Evolutionary conservation across 2,113 vertebrate species (phyloP), one percentile per base, ranked within the genome.

Genomic region (Gymnogyps californianus): DNA sequence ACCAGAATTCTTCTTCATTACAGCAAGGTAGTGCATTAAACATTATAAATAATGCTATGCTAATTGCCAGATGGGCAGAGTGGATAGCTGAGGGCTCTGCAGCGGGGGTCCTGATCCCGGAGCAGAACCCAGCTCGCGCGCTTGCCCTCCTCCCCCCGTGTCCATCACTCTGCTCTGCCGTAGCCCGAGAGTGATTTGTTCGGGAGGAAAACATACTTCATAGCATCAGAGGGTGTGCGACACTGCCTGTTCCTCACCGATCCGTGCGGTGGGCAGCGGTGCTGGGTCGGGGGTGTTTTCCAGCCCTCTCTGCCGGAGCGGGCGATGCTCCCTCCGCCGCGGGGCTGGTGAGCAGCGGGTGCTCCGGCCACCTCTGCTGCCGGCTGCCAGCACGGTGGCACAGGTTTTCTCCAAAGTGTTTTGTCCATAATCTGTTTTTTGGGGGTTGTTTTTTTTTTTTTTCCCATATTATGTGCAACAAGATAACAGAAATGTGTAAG

Each of bases 1-100:
- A 90, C 16, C 74, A 82, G 89, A 89, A 91, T 96, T 83, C 87
- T 59, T 97, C 95, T 89, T 96, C 94, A 77, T 95, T 91, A 52
- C 21, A 10, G 95, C 22, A 6, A 89, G 95, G 96, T 66, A 74
- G 71, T 11, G 81, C 92, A 36, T 82, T 66, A 54, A 69, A 70
- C 70, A 29, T 58, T 59, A 75, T 89, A 88, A 94, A 85, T 91
- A 93, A 90, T 0, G 4, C 46, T 0, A 11, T 24, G 92, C 87
- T 72, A 82, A 95, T 93, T 86, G 94, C 96, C 95, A 91, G 97
- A 47, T 72, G 96, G 94, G 93, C 93, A 42, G 64, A 2, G 29
- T 1, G 31, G 40, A 21, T 24, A 12, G n/a, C 65, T 16, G 54
- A n/a, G 72, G 64, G 38, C n/a, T 22, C 19, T 44, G 58, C 55